These are phyloP conservation scores for Drosophila meridionalis DNA, from an alignment of 2,888 invertebrate species.

Conservation along the genomic window DNA sequence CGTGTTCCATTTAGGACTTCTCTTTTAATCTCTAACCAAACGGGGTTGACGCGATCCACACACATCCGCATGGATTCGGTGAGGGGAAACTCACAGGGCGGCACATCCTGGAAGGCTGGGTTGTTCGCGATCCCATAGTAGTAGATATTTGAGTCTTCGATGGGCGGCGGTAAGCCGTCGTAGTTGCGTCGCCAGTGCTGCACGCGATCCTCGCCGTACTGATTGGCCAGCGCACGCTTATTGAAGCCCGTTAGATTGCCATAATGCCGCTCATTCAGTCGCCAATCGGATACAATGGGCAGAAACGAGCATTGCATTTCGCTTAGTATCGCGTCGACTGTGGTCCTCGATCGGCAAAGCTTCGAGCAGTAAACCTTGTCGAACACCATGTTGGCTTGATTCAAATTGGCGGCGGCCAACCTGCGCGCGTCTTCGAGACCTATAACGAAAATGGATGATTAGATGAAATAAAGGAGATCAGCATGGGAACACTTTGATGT, in stretches of 20 bases:
- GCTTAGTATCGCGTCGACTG: constrained; percentile 89
- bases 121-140: constrained; percentile 91
- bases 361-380: constrained; percentile 93
- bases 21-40: constrained; percentile 89
- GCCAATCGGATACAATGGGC: constrained; percentile 91
- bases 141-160: constrained; percentile 91
- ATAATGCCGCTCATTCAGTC: constrained; percentile 94
- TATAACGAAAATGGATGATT: constrained; percentile 29
- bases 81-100: constrained; percentile 91
- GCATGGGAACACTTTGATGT: background rate
- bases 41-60: constrained; percentile 92
- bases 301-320: constrained; percentile 89
- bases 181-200: constrained; percentile 94
- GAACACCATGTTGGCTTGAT: constrained; percentile 89
- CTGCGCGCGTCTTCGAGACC: constrained; percentile 81
- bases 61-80: constrained; percentile 93
- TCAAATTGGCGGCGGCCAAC: constrained; percentile 89
- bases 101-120: constrained; percentile 89
- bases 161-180: constrained; percentile 92
- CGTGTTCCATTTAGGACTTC: constrained; percentile 91
- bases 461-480: background rate
- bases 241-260: constrained; percentile 94
- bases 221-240: constrained; percentile 93
- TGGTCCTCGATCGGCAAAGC: constrained; percentile 91
- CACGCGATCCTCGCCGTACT: constrained; percentile 94